phyloP scores from a whole-genome alignment of 30 jellyfish, hydroid and myxozoan species.

The Calvadosia cruxmelitensis region DNA sequence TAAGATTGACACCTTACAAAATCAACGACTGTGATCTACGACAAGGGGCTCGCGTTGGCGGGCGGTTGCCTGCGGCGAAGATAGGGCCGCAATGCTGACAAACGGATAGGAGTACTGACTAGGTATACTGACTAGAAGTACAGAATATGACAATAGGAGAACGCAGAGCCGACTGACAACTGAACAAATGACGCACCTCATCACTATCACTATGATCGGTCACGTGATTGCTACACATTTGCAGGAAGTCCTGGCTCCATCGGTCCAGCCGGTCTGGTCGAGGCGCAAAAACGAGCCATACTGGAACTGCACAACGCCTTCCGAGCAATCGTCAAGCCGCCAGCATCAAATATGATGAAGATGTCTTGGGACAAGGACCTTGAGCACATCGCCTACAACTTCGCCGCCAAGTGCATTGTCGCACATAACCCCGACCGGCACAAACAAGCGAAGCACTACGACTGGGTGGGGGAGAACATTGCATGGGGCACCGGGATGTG shows the following conservation, averaged over 20 bases:
- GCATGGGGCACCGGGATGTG: conserved; percentile 98
- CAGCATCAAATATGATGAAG: conserved; percentile 74
- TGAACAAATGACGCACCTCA: no score
- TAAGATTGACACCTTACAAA: no score
- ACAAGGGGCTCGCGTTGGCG: no score
- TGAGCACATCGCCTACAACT: conserved; percentile 68
- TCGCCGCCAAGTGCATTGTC: conserved; percentile 74
- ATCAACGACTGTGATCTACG: no score
- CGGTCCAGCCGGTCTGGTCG: conserved; percentile 39
- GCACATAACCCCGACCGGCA: conserved; percentile 97
- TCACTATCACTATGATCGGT: no score
- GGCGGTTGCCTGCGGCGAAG: no score
- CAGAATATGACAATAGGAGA: no score
- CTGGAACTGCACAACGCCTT: conserved; percentile 83
- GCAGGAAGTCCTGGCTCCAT: conserved; percentile 78
- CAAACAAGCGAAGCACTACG: conserved; percentile 76
- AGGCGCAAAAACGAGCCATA: conserved; percentile 63
- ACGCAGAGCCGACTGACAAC: no score
- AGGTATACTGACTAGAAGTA: no score
- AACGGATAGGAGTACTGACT: no score
- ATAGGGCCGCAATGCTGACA: no score
- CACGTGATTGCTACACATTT: no score
- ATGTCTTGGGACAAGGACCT: conserved; percentile 84
- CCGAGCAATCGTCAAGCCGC: conserved; percentile 84
- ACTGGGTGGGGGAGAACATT: conserved; percentile 95